Base-by-base conservation (phyloP, 2,888 invertebrate genomes). In the Drosophila kanekoi region DNA sequence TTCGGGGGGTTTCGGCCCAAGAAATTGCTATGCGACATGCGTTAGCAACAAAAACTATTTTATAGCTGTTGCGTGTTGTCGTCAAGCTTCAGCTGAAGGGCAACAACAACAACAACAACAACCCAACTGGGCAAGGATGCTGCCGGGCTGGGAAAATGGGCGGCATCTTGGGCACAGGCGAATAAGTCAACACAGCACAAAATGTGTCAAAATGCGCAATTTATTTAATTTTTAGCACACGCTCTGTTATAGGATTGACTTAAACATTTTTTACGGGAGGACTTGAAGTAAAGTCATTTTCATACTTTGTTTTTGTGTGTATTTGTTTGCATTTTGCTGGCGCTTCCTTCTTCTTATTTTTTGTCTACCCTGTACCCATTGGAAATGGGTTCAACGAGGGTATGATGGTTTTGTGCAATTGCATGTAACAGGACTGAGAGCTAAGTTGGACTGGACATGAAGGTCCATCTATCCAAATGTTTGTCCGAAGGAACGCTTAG, bases 161-260 rank as follows among this genome's bases (percentile, higher is more conserved):
- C 32, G 23, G 60, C 8, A 37, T 23, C 2, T 8, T 28, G 6
- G 23, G 28, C 13, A 35, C n/a, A 10, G 65, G 67, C 79, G 72
- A 89, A 86, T 84, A 89, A 89, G 90, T 87, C 87, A 87, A 89
- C 90, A 87, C 84, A 76, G 82, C 89, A 52, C 28, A 84, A 81
- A 91, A 90, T 90, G 89, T 90, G 90, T 90, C 90, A 90, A 87
- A 91, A 91, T 80, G 90, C 79, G 83, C 90, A 88, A 90, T 90
- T 90, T 90, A 91, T 90, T 89, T 91, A 91, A 90, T 90, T 90
- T 89, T 89, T 83, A 78, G 70, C 77, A 81, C 73, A 73, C 66
- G 71, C 77, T 71, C 73, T 77, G 73, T 77, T 74, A 62, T 64
- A 71, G 73, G 71, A 77, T 70, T 53, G 73, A 66, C 66, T 76